These are phyloP conservation scores for Lasioglossum marginatum DNA, from an alignment of 2,888 invertebrate genomes.

Conservation along the genomic window DNA sequence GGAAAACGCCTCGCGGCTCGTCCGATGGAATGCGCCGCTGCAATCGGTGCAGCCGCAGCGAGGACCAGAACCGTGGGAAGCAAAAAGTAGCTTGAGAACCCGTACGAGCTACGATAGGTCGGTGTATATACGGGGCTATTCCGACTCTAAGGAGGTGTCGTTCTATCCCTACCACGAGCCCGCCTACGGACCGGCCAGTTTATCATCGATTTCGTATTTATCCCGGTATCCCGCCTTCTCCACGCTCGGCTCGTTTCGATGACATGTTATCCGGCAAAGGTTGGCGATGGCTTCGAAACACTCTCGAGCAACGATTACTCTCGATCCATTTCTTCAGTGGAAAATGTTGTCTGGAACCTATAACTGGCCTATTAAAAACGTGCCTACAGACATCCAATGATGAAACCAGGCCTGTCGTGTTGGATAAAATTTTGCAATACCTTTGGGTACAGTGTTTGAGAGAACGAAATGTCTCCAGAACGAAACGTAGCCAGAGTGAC, in stretches of 20 bases:
- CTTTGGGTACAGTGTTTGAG: no score
- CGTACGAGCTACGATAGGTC: constrained; percentile 74
- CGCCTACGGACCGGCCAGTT: constrained; percentile 69
- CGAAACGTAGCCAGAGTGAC: no score
- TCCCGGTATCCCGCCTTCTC: constrained; percentile 68
- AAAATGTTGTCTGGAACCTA: background rate
- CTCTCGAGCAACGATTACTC: constrained; percentile 10
- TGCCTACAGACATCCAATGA: no score
- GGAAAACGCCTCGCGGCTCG: constrained; percentile 58
- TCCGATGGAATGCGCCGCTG: constrained; percentile 66
- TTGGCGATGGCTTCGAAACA: constrained; percentile 47
- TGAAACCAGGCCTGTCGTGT: no score
- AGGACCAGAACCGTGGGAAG: constrained; percentile 75
- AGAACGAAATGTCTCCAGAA: no score
- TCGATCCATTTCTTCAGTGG: background rate
- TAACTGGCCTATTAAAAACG: no score
- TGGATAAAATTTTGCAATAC: no score
- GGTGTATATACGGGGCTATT: constrained; percentile 71
- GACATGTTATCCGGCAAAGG: constrained; percentile 61
- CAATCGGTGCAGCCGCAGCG: constrained; percentile 65
- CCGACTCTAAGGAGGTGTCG: constrained; percentile 77
- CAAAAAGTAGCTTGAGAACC: constrained; percentile 74
- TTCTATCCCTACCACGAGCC: constrained; percentile 69
- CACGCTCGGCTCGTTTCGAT: constrained; percentile 70
- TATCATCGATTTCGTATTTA: constrained; percentile 76